phyloP scores from a whole-genome alignment of 2,888 invertebrate species.

The Philhelius pedissequus region DNA sequence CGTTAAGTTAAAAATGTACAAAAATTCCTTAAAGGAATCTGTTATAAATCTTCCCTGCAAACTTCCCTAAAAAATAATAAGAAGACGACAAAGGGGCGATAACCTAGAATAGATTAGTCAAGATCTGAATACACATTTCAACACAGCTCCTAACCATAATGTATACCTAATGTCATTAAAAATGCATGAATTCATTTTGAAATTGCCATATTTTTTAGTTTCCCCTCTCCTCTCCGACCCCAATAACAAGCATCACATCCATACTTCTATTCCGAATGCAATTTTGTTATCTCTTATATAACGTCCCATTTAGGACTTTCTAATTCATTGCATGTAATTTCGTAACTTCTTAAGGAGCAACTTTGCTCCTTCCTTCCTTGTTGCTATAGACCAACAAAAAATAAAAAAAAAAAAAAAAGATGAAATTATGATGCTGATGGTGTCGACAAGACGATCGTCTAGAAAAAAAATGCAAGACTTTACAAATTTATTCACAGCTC shows the following conservation, averaged over 20 bases:
- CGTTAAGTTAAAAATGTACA: background rate
- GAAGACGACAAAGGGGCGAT: background rate
- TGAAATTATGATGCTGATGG: constrained; percentile 4
- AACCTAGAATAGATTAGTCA: constrained; percentile 6
- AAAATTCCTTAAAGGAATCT: background rate
- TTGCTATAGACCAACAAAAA: background rate
- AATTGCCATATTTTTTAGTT: constrained; percentile 16
- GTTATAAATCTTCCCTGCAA: background rate
- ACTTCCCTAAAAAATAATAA: background rate
- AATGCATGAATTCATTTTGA: constrained; percentile 34
- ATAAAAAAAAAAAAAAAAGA: too few species aligned
- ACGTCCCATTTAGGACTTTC: constrained; percentile 1
- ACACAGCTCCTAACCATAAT: background rate
- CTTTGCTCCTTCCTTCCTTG: background rate
- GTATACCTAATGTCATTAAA: constrained; percentile 8
- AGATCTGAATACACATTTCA: constrained; percentile 7
- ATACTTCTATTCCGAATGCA: background rate
- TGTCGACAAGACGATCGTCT: background rate
- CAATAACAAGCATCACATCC: background rate
- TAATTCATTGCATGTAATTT: constrained; percentile 37
- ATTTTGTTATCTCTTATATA: constrained; percentile 2
- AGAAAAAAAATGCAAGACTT: background rate
- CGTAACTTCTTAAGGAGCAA: constrained; percentile 21
- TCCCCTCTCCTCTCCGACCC: background rate
- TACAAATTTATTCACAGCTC: constrained; percentile 39